Evolutionary conservation across 2,113 vertebrate species (phyloP).

Genomic region (Gavialis gangeticus): DNA sequence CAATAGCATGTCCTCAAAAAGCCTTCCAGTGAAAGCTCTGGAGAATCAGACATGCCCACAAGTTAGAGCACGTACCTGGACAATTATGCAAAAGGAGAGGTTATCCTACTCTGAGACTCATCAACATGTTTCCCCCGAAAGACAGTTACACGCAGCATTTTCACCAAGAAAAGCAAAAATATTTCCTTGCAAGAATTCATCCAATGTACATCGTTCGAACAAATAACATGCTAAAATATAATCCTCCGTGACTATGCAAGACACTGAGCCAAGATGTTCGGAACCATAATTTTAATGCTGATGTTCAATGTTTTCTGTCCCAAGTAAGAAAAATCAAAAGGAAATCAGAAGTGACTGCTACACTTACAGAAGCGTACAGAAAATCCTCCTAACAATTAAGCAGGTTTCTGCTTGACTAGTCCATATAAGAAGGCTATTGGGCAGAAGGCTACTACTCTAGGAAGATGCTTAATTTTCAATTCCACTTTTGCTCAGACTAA

Average conservation of each 20-base stretch:
- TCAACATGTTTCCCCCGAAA: not conserved
- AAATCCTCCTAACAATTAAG: not conserved
- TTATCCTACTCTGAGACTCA: no score
- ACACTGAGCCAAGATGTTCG: not conserved
- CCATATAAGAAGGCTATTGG: not conserved
- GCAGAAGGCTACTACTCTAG: not conserved
- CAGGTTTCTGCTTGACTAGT: not conserved
- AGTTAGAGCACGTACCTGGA: no score
- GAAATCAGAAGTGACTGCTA: not conserved
- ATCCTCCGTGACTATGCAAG: not conserved
- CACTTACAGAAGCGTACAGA: not conserved
- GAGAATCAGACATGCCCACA: no score
- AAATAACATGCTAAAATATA: not conserved
- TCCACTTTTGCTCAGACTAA: not conserved
- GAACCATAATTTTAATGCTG: not conserved
- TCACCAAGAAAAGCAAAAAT: not conserved
- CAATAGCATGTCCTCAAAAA: no score
- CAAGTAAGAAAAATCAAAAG: not conserved
- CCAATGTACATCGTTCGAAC: not conserved
- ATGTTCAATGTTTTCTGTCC: not conserved
- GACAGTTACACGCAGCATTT: not conserved
- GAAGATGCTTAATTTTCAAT: not conserved
- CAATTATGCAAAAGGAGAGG: no score
- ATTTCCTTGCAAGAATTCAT: not conserved
- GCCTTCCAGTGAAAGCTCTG: no score